A percentile compares a stretch with the other conserved stretches of the same genome.
phyloP scores from a whole-genome alignment of 2,888 invertebrate species.

The Tinea pellionella region DNA sequence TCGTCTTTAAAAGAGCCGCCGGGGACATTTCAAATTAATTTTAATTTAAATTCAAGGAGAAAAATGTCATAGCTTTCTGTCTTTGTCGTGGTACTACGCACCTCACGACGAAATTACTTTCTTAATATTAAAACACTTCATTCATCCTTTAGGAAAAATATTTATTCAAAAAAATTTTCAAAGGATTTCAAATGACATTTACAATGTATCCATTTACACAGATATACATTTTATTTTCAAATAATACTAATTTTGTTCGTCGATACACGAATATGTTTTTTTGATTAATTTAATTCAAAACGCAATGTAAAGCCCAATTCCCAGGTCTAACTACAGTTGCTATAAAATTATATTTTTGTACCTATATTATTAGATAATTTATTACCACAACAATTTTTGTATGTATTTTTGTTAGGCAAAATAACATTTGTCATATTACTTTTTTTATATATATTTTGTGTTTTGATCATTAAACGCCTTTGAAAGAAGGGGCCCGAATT shows the following conservation, averaged over 20 bases:
- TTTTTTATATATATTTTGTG: neutral
- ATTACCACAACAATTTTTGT: no score
- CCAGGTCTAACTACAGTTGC: no score
- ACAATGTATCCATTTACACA: no score
- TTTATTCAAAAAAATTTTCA: neutral
- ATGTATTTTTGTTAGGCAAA: no score
- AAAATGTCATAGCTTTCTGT: constrained; percentile 7
- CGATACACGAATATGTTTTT: no score
- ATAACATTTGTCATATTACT: neutral
- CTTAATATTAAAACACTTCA: neutral
- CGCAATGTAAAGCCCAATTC: no score
- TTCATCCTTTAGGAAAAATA: neutral
- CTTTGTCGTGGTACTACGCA: neutral
- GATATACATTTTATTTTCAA: no score
- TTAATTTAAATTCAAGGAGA: constrained; percentile 12
- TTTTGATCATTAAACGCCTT: constrained; percentile 7
- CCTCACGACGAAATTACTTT: constrained; percentile 3
- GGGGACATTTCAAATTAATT: constrained; percentile 40
- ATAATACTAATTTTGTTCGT: no score
- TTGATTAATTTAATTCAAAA: no score
- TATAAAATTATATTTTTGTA: no score
- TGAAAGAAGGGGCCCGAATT: constrained; percentile 21
- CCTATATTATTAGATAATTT: no score
- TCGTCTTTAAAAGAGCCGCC: constrained; percentile 20
- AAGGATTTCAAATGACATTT: no score